Base-by-base conservation (phyloP, 2,797 vertebrate genomes). In the Crocidura indochinensis region DNA sequence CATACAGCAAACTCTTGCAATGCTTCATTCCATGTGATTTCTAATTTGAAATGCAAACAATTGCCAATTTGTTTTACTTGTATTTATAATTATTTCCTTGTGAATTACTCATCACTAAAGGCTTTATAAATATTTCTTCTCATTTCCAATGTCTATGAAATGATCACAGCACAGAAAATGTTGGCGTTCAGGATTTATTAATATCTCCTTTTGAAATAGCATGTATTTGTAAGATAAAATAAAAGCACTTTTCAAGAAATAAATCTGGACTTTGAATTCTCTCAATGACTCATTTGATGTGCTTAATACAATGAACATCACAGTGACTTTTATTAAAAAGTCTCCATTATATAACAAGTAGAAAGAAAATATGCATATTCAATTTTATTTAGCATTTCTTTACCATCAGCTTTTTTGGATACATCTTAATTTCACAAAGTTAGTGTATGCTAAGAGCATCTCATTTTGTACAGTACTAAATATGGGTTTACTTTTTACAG, bases 81-180 rank as follows among this genome's bases (percentile, higher is more conserved):
- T 94, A 96, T 95, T 97, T 95, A 93, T 95, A 94, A 96, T 96
- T 95, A 95, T 97, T 97, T 96, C 93, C 95, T 96, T 95, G 95
- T 96, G 95, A 96, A 96, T 95, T 95, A 96, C 93, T 96, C 94
- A 96, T 96, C 91, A 95, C 86, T 93, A 95, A 95, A 94, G 69
- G 91, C 94, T 95, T 96, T 94, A 95, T 95, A 96, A 95, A 96
- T 97, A 96, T 96, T 95, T 96, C 93, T 90, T 89, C 77, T 90
- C 82, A 90, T 93, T 84, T 44, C 78, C 88, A 91, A 73, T 89
- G 93, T 93, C 91, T 95, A 93, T 89, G 90, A 82, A 93, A 91
- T 94, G 81, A 95, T 95, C 84, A 88, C 65, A 79, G 60, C 90
- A 95, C 46, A 91, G 81, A 96, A 96, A 94, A 92, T 88, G 75